Conservation (phyloP, 2,888 invertebrate species). For the Lysandra bellargus region DNA sequence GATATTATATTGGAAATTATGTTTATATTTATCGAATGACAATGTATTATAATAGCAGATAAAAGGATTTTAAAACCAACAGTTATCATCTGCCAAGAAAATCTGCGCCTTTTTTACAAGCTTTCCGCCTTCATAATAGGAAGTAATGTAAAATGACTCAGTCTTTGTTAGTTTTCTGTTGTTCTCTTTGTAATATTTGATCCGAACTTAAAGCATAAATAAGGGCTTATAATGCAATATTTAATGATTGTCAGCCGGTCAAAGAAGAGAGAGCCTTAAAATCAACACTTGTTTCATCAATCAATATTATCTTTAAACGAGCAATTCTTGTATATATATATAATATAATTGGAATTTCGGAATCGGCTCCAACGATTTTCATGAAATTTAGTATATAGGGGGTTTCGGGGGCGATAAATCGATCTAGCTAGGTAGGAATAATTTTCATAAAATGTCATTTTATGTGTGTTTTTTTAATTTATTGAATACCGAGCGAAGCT, state of each 20-base stretch:
- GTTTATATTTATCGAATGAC: background rate
- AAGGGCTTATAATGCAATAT: background rate
- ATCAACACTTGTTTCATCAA: no score
- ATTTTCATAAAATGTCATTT: no score
- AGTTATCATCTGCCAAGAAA: constrained; percentile 22
- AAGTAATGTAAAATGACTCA: constrained; percentile 24
- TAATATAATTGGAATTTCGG: no score
- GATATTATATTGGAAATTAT: no score
- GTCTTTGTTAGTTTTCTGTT: constrained; percentile 2
- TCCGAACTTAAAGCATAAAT: background rate
- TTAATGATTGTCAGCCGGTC: background rate
- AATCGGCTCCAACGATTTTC: no score
- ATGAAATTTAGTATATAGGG: no score
- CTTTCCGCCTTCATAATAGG: constrained; percentile 20
- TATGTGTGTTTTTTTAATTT: no score
- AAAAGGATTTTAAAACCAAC: background rate
- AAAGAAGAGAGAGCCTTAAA: background rate
- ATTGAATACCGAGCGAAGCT: no score
- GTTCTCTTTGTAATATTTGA: background rate
- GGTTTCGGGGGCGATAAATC: no score
- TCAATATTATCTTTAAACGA: no score
- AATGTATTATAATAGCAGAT: background rate
- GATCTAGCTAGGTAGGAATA: no score
- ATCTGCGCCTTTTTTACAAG: constrained; percentile 9
- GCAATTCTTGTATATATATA: no score